Percentiles rank a stretch among this genome's conserved stretches.
phyloP scores from a whole-genome alignment of 2,888 invertebrate genomes.

The Noctua comes region DNA sequence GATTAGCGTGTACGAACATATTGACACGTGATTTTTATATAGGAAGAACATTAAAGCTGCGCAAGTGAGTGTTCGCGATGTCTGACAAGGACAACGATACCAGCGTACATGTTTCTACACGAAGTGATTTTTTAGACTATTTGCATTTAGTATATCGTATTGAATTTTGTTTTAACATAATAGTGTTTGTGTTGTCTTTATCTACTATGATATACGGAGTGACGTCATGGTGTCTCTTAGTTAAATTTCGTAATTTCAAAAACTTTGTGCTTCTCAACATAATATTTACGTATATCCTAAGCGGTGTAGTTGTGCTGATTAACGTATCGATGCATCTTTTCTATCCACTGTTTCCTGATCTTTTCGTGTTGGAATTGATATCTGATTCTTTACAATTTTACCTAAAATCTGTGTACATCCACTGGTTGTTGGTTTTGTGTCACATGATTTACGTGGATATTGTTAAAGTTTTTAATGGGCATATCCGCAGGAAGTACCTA shows the following conservation, averaged over 20 bases:
- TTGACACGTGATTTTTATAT: not conserved
- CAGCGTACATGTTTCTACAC: too few relatives aligned
- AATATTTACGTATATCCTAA: not conserved
- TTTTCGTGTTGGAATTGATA: too few relatives aligned
- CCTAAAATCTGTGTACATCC: not conserved
- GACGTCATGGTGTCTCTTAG: not conserved
- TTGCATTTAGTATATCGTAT: not conserved
- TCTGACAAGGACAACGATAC: not conserved
- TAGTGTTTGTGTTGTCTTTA: not conserved
- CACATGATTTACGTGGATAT: not conserved
- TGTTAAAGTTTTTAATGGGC: constrained; percentile 5
- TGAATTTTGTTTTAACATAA: not conserved
- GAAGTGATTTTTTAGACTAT: not conserved
- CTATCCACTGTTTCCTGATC: too few relatives aligned
- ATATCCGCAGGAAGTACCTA: not conserved
- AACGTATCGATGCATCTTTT: not conserved
- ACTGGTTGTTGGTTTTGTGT: constrained; percentile 22
- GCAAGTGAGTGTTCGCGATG: not conserved
- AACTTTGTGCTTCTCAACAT: constrained; percentile 14
- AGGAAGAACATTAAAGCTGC: not conserved
- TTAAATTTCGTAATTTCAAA: constrained; percentile 12
- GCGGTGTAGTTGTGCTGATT: not conserved
- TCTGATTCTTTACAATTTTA: not conserved
- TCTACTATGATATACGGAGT: constrained; percentile 1
- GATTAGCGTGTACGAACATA: not conserved